Evolutionary conservation across 1,140 invertebrate species (phyloP).

Genomic region (Pissodes strobi): DNA sequence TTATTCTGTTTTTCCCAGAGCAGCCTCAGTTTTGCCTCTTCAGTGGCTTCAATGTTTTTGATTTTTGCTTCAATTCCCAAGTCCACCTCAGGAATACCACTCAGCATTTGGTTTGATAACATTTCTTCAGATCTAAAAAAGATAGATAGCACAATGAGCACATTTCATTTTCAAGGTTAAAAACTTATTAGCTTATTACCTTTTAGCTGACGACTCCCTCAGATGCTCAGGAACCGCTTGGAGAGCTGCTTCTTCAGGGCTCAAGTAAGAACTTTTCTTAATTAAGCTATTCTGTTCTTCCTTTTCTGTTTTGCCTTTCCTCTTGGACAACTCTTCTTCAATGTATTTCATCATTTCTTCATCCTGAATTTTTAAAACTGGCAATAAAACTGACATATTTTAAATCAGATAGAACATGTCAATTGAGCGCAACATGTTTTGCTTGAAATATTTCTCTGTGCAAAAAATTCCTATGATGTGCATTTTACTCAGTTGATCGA

Average conservation of each 20-base stretch:
- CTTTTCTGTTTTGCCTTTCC: slow-evolving; percentile 70
- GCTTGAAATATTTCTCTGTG: too few species aligned
- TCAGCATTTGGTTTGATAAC: slow-evolving; percentile 99
- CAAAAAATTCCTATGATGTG: too few species aligned
- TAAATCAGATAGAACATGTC: too few species aligned
- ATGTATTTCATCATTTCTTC: slow-evolving; percentile 99
- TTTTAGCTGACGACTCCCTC: slow-evolving; percentile 76
- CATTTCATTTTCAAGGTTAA: too few species aligned
- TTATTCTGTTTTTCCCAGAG: slow-evolving; percentile 87
- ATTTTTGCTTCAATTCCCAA: slow-evolving; percentile 98
- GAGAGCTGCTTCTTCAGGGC: slow-evolving; percentile 85
- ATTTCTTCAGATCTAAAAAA: slow-evolving; percentile 96
- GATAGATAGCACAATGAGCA: not conserved
- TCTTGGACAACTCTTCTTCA: slow-evolving; percentile 87
- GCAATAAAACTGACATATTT: too few species aligned
- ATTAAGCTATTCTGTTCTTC: slow-evolving; percentile 49
- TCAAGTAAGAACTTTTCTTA: slow-evolving; percentile 69
- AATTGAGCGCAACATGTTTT: too few species aligned
- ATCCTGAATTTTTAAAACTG: too few species aligned
- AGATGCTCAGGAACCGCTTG: slow-evolving; percentile 87
- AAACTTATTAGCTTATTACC: slow-evolving; percentile 32
- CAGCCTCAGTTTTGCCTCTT: slow-evolving; percentile 93
- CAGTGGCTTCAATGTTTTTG: slow-evolving; percentile 96
- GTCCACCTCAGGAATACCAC: slow-evolving; percentile 99
- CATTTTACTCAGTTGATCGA: too few species aligned